Evolutionary conservation across 2,113 vertebrate genomes (phyloP).

Genomic region (Tursiops truncatus): DNA sequence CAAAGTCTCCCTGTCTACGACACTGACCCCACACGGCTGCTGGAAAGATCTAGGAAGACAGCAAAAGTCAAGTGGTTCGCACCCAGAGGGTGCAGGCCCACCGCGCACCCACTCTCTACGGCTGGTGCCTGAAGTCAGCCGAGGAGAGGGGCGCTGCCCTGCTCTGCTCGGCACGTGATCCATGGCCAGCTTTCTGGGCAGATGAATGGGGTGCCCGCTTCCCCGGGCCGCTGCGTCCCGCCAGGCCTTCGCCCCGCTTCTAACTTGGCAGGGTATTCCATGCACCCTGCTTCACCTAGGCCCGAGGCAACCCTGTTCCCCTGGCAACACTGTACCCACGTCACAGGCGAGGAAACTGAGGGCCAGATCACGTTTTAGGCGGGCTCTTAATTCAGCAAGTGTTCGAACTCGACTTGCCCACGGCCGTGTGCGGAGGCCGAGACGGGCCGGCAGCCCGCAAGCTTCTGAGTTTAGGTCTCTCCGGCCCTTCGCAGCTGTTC

Average conservation of each 20-base stretch:
- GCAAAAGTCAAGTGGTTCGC: background rate
- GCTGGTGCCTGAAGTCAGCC: background rate
- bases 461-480: fast-evolving
- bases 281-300: fast-evolving
- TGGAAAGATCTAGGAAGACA: fast-evolving
- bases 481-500: fast-evolving
- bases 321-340: background rate
- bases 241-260: background rate
- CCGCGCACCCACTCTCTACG: fast-evolving
- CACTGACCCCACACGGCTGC: background rate
- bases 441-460: fast-evolving
- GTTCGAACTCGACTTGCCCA: fast-evolving
- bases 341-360: background rate
- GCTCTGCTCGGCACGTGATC: fast-evolving
- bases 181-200: background rate
- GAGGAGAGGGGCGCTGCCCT: background rate
- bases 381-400: no score
- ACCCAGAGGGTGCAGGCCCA: background rate
- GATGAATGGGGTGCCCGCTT: background rate
- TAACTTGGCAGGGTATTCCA: fast-evolving
- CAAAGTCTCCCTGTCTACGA: fast-evolving
- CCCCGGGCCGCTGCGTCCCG: background rate
- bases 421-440: no score
- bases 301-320: background rate
- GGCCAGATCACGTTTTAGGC: background rate